Base-by-base conservation (phyloP, 2,888 invertebrate species). In the Dryococelus australis region DNA sequence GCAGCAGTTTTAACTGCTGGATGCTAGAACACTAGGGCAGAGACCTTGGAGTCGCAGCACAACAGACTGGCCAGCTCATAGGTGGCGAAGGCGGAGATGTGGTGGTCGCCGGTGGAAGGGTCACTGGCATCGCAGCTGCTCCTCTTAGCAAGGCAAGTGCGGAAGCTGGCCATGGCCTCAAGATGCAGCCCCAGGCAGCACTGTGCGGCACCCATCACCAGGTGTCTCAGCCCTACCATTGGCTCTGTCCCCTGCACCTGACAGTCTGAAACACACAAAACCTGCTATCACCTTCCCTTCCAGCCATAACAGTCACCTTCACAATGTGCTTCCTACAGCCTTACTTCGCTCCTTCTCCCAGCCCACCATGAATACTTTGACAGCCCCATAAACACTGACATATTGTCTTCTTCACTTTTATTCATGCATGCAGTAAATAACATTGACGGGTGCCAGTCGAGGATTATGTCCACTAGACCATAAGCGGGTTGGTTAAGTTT, bases 21-120 rank as follows among this genome's bases (percentile, higher is more conserved):
- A 35, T 35, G 35, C 35, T 35, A 35, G 47, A 3, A 47, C 12
- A 1, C 16, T 10, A 47, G 5, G 47, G 43, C 80, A 89, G 90
- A 90, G 90, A 93, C 93, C 91, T 92, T 90, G 47, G 91, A 90
- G 86, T 92, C 91, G 90, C 92, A 92, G 87, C 93, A 91, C 83
- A 94, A 91, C 47, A 94, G 91, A 26, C 93, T 92, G 8, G 95
- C 95, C 85, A 96, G 91, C 91, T 96, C 96, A 91, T 94, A 96
- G 87, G 94, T 92, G 27, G 95, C 94, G 91, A 95, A 96, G 5
- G 95, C 95, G 86, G 95, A 94, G 87, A 96, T 92, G 91, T 96
- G 95, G 86, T 92, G 91, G 88, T 92, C 92, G 13, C 87, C 87
- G 8, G 85, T 78, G 92, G 91, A 86, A 86, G 89, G 88, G 51